Evolutionary conservation across 2,888 invertebrate species (phyloP).

Genomic region (Campoletis raptor): DNA sequence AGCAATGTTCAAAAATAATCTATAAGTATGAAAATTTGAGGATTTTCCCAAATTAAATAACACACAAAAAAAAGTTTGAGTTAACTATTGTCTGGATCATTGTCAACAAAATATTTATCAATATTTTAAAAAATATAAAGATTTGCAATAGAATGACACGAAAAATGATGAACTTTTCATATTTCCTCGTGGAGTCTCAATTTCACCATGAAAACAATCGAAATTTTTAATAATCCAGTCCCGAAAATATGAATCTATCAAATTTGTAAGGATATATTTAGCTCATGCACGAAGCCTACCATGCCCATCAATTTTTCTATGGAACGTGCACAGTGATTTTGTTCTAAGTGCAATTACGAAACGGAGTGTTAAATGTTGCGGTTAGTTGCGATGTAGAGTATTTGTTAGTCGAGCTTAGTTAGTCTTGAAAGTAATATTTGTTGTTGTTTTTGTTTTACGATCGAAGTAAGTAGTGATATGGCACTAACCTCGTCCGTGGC

Average conservation of each 20-base stretch:
- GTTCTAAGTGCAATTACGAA: slow-evolving; percentile 7
- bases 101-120: background rate
- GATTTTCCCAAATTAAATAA: background rate
- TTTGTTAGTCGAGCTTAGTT: slow-evolving; percentile 66
- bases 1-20: background rate
- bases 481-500: slow-evolving; percentile 84
- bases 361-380: slow-evolving; percentile 10
- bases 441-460: background rate
- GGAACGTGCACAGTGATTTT: slow-evolving; percentile 22
- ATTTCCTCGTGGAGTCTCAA: background rate
- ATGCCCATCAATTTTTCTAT: slow-evolving; percentile 20
- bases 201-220: background rate
- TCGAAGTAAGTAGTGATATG: slow-evolving; percentile 46
- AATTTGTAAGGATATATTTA: background rate
- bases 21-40: background rate
- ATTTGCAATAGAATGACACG: background rate
- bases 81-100: background rate
- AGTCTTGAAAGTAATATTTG: slow-evolving; percentile 43
- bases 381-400: background rate
- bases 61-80: background rate
- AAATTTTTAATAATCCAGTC: background rate
- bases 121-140: background rate
- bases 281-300: slow-evolving; percentile 3
- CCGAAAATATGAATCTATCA: background rate
- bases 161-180: background rate